Evolutionary conservation across 2,113 vertebrate genomes (phyloP), one percentile per base, ranked within the genome.

Genomic region (Hydrochoerus hydrochaeris): DNA sequence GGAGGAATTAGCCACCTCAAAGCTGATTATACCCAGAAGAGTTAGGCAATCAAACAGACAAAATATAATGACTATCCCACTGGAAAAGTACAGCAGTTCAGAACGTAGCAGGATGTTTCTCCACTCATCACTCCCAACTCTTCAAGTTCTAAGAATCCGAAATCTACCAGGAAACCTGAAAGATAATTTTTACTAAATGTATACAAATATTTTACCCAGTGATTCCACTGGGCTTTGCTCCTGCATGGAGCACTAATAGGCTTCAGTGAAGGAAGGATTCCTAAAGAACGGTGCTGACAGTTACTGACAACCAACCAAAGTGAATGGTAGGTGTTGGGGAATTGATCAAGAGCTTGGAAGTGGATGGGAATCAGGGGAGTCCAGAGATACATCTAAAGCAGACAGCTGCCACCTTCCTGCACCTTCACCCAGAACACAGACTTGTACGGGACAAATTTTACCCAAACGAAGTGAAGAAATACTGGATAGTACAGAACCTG

Each of bases 121-220:
- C 63, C 20, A 69, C 28, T 46, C 32, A 9, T 13, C 41, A 88
- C 0, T 1, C 10, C 16, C 19, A 95, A 13, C 11, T 81, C n/a
- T 41, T 38, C 0, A 28, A 35, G 26, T 88, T 90, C 84, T 73
- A 75, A 75, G 49, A 41, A 92, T 86, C 46, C 13, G 44, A 71
- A 54, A 83, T 89, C 60, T 52, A 88, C 1, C 38, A 83, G 46
- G 26, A 86, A 94, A 93, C 69, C 24, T 52, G 24, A 73, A 71
- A 63, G 26, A 13, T 91, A 58, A 46, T 91, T 58, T 91, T 85
- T 94, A 84, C 69, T 77, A 63, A 87, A 95, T 75, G 11, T 32
- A 60, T 52, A 19, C 86, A 63, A 91, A 62, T 32, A 49, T 1
- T 80, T 28, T 44, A 24, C 16, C 32, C n/a, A 49, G 0, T 63